Percentiles rank a stretch among this genome's conserved stretches.
Evolutionary conservation across 2,888 invertebrate species (phyloP).

Genomic region (Sicus ferrugineus): DNA sequence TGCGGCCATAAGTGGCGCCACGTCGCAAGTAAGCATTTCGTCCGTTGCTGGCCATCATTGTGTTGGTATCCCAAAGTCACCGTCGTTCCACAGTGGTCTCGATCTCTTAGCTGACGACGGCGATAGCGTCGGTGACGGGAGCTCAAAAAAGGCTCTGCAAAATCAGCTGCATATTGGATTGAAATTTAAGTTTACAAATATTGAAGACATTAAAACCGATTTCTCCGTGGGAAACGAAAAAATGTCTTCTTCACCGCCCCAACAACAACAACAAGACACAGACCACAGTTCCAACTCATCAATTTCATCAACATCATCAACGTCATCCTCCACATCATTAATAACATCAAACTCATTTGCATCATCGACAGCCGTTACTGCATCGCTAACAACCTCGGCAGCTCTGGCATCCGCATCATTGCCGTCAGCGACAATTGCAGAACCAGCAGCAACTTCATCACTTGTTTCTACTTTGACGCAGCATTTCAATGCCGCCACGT

Average conservation of each 20-base stretch:
- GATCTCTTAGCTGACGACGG: conserved; percentile 76
- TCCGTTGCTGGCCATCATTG: conserved; percentile 47
- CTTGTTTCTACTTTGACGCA: conserved; percentile 58
- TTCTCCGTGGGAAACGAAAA: conserved; percentile 52
- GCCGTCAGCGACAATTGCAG: conserved; percentile 16
- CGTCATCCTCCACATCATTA: conserved; percentile 48
- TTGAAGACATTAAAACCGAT: conserved; percentile 57
- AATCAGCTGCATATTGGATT: conserved; percentile 20
- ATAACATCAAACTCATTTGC: conserved; percentile 44
- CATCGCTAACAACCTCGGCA: conserved; percentile 26
- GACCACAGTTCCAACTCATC: conserved; percentile 43
- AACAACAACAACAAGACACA: conserved; percentile 31
- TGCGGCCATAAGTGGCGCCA: conserved; percentile 26
- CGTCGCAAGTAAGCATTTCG: conserved; percentile 35
- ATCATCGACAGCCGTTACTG: conserved; percentile 41
- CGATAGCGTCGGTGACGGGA: conserved; percentile 29
- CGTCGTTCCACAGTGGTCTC: conserved; percentile 86
- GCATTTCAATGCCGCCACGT: conserved; percentile 56
- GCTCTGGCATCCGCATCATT: conserved; percentile 40
- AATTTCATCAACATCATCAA: conserved; percentile 41
- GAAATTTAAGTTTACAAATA: conserved; percentile 47
- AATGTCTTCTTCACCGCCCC: conserved; percentile 53
- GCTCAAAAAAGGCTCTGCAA: conserved; percentile 26
- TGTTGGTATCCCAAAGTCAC: conserved; percentile 82
- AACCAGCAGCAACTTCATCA: conserved; percentile 43